Evolutionary conservation across 2,113 vertebrate species (phyloP).

Genomic region (Pleuronectes platessa): DNA sequence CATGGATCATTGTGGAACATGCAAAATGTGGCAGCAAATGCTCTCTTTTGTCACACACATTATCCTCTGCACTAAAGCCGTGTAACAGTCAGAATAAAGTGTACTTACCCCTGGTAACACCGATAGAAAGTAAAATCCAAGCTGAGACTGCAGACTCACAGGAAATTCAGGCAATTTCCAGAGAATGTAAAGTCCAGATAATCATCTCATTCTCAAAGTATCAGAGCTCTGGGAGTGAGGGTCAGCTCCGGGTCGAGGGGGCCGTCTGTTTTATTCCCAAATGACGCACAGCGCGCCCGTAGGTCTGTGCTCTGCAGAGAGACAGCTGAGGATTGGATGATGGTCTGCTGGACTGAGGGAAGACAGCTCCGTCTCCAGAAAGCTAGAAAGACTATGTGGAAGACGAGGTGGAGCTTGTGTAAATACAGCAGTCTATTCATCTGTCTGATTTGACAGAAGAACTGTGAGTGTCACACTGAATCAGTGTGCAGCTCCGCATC

Average conservation of each 20-base stretch:
- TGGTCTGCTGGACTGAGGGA: slow-evolving; percentile 6
- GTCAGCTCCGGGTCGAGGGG: slow-evolving; percentile 2
- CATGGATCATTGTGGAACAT: too few species aligned
- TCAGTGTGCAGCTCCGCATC: slow-evolving; percentile 42
- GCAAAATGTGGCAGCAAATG: too few species aligned
- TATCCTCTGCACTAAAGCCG: not conserved
- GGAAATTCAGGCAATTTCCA: slow-evolving; percentile 45
- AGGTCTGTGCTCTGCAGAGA: not conserved
- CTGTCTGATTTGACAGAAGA: slow-evolving; percentile 9
- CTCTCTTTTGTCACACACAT: not conserved
- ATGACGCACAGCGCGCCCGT: not conserved
- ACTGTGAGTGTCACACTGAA: slow-evolving; percentile 19
- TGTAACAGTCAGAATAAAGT: not conserved
- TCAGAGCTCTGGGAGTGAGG: slow-evolving; percentile 15
- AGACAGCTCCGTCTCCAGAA: not conserved
- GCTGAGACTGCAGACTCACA: not conserved
- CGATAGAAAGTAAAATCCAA: not conserved
- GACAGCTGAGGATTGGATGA: not conserved
- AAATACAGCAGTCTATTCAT: slow-evolving; percentile 38
- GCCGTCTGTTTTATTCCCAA: slow-evolving; percentile 14
- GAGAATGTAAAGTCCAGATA: slow-evolving; percentile 27
- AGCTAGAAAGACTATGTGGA: not conserved
- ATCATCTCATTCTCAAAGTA: slow-evolving; percentile 39
- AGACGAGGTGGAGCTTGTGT: slow-evolving; percentile 11
- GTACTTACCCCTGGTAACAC: slow-evolving; percentile 53